phyloP scores from a whole-genome alignment of 30 jellyfish, hydroid and myxozoan genomes.

The Chrysaora quinquecirrha region DNA sequence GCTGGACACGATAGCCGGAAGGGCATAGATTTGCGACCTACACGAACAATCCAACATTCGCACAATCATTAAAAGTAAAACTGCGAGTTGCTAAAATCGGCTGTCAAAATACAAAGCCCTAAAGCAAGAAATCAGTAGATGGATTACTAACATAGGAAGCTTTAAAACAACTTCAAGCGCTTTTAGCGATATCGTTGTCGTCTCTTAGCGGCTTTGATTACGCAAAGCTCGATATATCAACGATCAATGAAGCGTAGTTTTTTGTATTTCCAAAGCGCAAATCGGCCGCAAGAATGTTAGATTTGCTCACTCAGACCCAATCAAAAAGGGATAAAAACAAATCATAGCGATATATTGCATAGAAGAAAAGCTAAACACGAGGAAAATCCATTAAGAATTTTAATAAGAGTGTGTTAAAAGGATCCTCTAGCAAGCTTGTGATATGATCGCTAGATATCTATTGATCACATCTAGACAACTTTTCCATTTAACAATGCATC shows the following conservation, averaged over 20 bases:
- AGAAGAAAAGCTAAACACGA: background rate
- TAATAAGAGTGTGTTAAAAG: slow-evolving; percentile 54
- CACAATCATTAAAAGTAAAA: too few species aligned
- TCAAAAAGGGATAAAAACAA: background rate
- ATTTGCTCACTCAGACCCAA: background rate
- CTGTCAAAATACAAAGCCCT: too few species aligned
- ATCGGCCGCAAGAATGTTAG: background rate
- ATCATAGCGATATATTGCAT: background rate
- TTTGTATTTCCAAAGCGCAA: background rate
- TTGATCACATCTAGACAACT: slow-evolving; percentile 44
- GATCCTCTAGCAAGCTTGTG: slow-evolving; percentile 46
- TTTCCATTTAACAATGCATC: slow-evolving; percentile 29
- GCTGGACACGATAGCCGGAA: too few species aligned
- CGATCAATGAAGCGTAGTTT: background rate
- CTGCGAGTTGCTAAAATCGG: too few species aligned
- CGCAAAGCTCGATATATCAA: background rate
- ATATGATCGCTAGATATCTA: slow-evolving; percentile 19
- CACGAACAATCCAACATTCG: too few species aligned
- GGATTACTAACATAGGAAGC: too few species aligned
- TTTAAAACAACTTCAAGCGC: too few species aligned
- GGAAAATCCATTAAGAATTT: slow-evolving; percentile 15
- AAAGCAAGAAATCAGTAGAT: too few species aligned
- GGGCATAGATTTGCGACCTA: too few species aligned
- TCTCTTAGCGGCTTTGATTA: too few species aligned
- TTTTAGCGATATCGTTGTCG: too few species aligned